Base-by-base conservation (phyloP, 2,888 invertebrate species). In the Sarcophaga caerulescens region DNA sequence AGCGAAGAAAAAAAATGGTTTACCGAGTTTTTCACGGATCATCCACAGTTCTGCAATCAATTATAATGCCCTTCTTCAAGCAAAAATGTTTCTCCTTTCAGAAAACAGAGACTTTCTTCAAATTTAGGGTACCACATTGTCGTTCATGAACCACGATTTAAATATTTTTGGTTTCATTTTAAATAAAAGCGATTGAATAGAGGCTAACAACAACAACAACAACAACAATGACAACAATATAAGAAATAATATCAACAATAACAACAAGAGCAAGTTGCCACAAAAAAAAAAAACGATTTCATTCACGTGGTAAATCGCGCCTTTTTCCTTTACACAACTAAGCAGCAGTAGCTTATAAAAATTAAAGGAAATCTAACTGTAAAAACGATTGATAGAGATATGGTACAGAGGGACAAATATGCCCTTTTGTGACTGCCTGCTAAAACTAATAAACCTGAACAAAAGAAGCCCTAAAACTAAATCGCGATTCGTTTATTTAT, bases 261-360 rank as follows among this genome's bases (percentile, higher is more conserved):
- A 69, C 44, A 76, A 76, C 19, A 65, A 59, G 10, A 76, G 47
- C 10, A 62, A 81, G 45, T 57, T 3, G 8, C 12, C 17, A 60
- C 6, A 60, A 21, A 52, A 63, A 62, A 35, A 25, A 4, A 35
- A 35, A 35, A 35, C 6, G 60, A 59, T 80, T 83, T 17, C 80
- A 85, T 85, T 83, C 85, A 85, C 80, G 80, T 85, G 80, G 85
- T 85, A 85, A 85, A 85, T 85, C 85, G 85, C 83, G 83, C 85
- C 85, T 85, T 17, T 52, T 14, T 85, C 83, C 68, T 77, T 74
- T 69, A 14, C 12, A 75, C 75, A 62, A 66, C 23, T 23, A 60
- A 65, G 21, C 70, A 78, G 47, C 52, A 75, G n/a, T 2, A 73
- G 4, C 4, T 17, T 52, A 12, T 2, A 52, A 14, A 73, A 17